A percentile compares a stretch with the other conserved stretches of the same genome.
Evolutionary conservation across 1,140 invertebrate species (phyloP).

Genomic region (Vanessa atalanta): DNA sequence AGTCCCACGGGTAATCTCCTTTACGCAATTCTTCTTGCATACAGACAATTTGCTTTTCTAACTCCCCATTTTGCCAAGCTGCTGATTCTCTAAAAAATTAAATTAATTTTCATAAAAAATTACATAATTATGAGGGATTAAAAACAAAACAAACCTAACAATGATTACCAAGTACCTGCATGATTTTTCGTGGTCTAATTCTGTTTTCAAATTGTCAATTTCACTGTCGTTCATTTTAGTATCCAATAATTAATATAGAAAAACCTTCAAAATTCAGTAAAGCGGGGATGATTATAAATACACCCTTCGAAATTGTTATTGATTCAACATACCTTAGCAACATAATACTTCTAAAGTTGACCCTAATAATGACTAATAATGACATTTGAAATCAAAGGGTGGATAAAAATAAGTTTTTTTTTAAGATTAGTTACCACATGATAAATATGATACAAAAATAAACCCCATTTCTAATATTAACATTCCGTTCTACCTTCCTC

Average conservation of each 20-base stretch:
- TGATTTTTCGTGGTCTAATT: conserved; percentile 78
- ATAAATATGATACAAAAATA: too few relatives aligned
- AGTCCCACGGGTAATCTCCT: conserved; percentile 70
- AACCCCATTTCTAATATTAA: too few relatives aligned
- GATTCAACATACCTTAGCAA: conserved; percentile 41
- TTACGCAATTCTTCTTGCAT: conserved; percentile 75
- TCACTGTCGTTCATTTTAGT: conserved; percentile 70
- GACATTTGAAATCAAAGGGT: too few relatives aligned
- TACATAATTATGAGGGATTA: background rate
- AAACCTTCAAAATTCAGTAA: background rate
- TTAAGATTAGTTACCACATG: too few relatives aligned
- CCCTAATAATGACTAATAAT: too few relatives aligned
- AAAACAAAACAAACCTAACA: background rate
- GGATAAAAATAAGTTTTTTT: too few relatives aligned
- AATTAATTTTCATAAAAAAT: background rate
- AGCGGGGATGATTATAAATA: background rate
- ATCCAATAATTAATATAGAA: background rate
- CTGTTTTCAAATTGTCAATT: conserved; percentile 73
- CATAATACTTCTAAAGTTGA: background rate
- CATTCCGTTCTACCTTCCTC: too few relatives aligned
- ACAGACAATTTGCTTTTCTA: conserved; percentile 73
- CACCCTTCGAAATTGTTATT: conserved; percentile 22
- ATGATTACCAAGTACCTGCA: conserved; percentile 58
- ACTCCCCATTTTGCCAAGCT: conserved; percentile 72
- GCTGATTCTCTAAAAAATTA: conserved; percentile 64